Base-by-base conservation (phyloP, 2,797 vertebrate species). In the Urophycis tenuis region DNA sequence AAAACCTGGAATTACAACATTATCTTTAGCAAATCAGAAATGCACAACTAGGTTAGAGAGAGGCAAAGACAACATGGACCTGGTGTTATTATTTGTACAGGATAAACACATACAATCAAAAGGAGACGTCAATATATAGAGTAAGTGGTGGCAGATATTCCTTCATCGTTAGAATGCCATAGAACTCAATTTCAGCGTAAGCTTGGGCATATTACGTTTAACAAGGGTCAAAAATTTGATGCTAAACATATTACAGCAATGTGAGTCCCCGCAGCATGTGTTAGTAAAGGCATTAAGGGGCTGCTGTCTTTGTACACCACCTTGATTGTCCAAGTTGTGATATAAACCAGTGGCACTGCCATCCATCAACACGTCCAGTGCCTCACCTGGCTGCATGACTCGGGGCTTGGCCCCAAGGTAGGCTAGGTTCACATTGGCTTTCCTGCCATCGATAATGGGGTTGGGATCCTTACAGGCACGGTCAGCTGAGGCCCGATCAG, bases 381-480 rank as follows among this genome's bases (percentile, higher is more conserved):
- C 73, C 94, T 93, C 90, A 98, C 97, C 97, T 95, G 96, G 96
- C 86, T 99, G 97, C 92, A 99, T 97, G 91, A 99, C 95, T 81
- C 97, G 92, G 45, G 97, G 97, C 83, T 99, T 99, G 85, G 97
- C 97, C 77, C 97, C 97, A 87, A 99, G 92, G 89, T 99, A 99
- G 41, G 97, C 97, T 92, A 99, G 94, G 88, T 99, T 99, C 84
- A 98, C 97, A 74, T 99, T 99, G 89, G 97, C 97, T 88, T 99
- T 99, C 84, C 97, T 93, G 86, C 97, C 97, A 9, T 99, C 97
- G 85, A 99, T 99, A 83, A 99, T 99, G 78, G 97, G 97, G 89
- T 99, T 99, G 83, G 97, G 97, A 89, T 99, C 97, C 82, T 99
- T 98, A 85, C 96, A 99, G 76, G 97, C 97, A 80, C 97, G 90